Evolutionary conservation across 1,140 invertebrate species (phyloP), one percentile per base, ranked within the genome.

Genomic region (Ericerus pela): DNA sequence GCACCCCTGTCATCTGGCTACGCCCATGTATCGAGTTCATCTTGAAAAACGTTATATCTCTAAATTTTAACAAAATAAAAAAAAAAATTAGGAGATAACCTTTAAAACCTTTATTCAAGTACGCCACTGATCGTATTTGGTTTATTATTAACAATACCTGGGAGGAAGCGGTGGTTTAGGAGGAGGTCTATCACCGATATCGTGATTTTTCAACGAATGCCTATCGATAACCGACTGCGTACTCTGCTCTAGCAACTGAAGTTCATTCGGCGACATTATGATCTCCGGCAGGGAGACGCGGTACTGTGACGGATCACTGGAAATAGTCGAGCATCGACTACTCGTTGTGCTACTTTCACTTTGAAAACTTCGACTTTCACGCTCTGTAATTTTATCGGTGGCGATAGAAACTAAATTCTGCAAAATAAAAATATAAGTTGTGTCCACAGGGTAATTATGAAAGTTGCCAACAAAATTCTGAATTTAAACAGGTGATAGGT

Each of bases 151-250:
- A 60, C 66, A 60, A 69, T 69, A 82, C 81, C 80, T 72, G 62
- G 78, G 77, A 36, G 86, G 85, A 62, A 88, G 72, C 41, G 88
- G 88, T 38, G 89, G 89, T 72, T 93, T 93, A 2, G 88, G 88
- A 52, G 88, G 88, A 54, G 85, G 79, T 52, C 75, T 56, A 28
- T 55, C 54, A 29, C 38, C 76, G 61, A 74, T 72, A 69, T 79
- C 58, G 36, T 60, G 56, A 2, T 33, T 54, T 28, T 60, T 53
- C 56, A 26, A 51, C 28, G 38, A 26, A 68, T 69, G 58, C 70
- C 51, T 57, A 64, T 61, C 57, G 3, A 65, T 58, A 8, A 59
- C 58, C 43, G 52, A 69, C 67, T 53, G 73, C 8, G 73, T 74
- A 3, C 73, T 76, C 65, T 79, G 73, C 61, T 79, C 81, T 58